A percentile compares a stretch with the other conserved stretches of the same genome.
These are phyloP conservation scores for Archegozetes longisetosus DNA, from an alignment of 1,140 invertebrate species.

Conservation along the genomic window DNA sequence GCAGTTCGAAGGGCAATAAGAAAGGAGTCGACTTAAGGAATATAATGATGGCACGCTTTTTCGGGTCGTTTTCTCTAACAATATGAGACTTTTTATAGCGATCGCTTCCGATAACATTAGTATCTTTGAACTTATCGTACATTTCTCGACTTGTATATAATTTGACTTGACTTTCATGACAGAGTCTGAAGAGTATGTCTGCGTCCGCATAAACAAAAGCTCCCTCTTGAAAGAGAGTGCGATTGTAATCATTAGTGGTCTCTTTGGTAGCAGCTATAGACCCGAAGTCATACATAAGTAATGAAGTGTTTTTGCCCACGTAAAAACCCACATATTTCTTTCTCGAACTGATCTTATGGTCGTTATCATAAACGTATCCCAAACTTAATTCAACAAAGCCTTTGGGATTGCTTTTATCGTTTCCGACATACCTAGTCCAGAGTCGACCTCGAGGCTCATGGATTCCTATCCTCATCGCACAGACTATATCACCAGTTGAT, in stretches of 20 bases:
- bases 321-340: not conserved
- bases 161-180: not conserved
- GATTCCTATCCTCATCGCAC: not conserved
- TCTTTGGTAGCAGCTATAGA: not conserved
- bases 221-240: not conserved
- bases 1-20: not conserved
- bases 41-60: not conserved
- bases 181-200: not conserved
- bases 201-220: not conserved
- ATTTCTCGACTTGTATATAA: not conserved
- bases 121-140: not conserved
- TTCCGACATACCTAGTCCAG: not conserved
- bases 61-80: not conserved
- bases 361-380: not conserved
- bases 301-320: not conserved
- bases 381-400: not conserved
- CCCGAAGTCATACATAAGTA: not conserved
- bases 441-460: not conserved
- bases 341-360: not conserved
- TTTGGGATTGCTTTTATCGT: not conserved
- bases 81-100: not conserved
- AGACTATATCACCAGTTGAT: not conserved
- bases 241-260: not conserved
- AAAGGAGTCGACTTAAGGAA: not conserved
- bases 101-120: not conserved